phyloP scores from a whole-genome alignment of 2,113 vertebrate species.

The Hippocampus guttulatus region DNA sequence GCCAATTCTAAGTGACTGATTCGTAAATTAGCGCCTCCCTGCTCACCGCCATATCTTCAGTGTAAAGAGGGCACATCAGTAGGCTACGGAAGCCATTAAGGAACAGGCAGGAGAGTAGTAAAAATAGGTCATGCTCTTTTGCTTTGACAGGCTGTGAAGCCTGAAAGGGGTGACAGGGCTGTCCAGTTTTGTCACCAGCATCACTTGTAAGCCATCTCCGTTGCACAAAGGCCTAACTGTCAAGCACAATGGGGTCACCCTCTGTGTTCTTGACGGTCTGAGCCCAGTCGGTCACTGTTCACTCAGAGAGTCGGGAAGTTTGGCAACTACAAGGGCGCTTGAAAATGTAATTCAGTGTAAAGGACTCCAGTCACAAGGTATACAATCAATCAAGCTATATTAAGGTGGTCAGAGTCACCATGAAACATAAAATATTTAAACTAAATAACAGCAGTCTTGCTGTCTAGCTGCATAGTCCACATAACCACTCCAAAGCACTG shows the following conservation, averaged over 20 bases:
- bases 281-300: slow-evolving; percentile 57
- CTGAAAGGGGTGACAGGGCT: slow-evolving; percentile 43
- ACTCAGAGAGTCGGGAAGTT: slow-evolving; percentile 30
- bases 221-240: slow-evolving; percentile 69
- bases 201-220: slow-evolving; percentile 41
- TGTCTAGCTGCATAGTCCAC: not conserved
- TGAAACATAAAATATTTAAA: not conserved
- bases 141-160: slow-evolving; percentile 22
- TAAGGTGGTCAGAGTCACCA: not conserved
- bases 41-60: not conserved
- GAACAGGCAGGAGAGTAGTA: not conserved
- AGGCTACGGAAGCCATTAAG: no score
- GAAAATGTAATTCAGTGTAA: slow-evolving; percentile 27
- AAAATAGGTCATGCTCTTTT: not conserved
- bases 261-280: slow-evolving; percentile 56
- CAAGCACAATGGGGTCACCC: slow-evolving; percentile 68
- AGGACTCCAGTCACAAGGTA: slow-evolving; percentile 1
- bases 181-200: slow-evolving; percentile 58
- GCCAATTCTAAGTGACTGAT: no score
- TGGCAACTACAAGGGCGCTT: slow-evolving; percentile 39
- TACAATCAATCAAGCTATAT: not conserved
- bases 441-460: not conserved
- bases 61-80: not conserved
- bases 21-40: no score
- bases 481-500: not conserved